Percentiles rank a stretch among this genome's conserved stretches.
Conservation (phyloP, 2,888 invertebrate species). For the Heliconius hortense region DNA sequence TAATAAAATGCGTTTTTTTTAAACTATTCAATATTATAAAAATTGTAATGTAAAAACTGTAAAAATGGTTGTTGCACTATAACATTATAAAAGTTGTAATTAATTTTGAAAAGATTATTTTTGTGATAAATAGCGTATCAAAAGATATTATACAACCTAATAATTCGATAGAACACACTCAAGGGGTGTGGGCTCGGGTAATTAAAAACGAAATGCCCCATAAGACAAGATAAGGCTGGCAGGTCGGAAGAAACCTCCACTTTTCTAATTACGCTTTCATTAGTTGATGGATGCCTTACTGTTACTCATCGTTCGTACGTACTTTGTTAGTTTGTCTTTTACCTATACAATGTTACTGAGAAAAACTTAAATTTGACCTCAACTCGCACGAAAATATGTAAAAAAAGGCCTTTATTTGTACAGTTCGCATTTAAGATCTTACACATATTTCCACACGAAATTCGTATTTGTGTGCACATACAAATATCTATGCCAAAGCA, state of each 20-base stretch:
- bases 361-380: slow-evolving; percentile 28
- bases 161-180: slow-evolving; percentile 39
- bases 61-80: not conserved
- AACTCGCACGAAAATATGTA: slow-evolving; percentile 21
- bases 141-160: slow-evolving; percentile 11
- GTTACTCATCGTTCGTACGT: slow-evolving; percentile 45
- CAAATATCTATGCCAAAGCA: slow-evolving; percentile 38
- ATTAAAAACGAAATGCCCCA: slow-evolving; percentile 76
- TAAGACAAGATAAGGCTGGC: slow-evolving; percentile 78
- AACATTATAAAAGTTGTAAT: not conserved
- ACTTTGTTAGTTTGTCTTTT: slow-evolving; percentile 32
- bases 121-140: slow-evolving; percentile 31
- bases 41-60: too few species aligned
- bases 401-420: slow-evolving; percentile 26
- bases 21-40: not conserved
- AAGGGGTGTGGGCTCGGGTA: slow-evolving; percentile 58
- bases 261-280: slow-evolving; percentile 80
- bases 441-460: slow-evolving; percentile 32
- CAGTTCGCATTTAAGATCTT: slow-evolving; percentile 29
- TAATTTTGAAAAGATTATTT: slow-evolving; percentile 9
- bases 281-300: slow-evolving; percentile 72
- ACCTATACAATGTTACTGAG: not conserved
- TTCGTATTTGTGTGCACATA: slow-evolving; percentile 7
- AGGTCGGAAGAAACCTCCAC: slow-evolving; percentile 77
- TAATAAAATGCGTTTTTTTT: not conserved